These are phyloP conservation scores for Elysia chlorotica DNA, from an alignment of 1,140 invertebrate genomes.

Conservation along the genomic window DNA sequence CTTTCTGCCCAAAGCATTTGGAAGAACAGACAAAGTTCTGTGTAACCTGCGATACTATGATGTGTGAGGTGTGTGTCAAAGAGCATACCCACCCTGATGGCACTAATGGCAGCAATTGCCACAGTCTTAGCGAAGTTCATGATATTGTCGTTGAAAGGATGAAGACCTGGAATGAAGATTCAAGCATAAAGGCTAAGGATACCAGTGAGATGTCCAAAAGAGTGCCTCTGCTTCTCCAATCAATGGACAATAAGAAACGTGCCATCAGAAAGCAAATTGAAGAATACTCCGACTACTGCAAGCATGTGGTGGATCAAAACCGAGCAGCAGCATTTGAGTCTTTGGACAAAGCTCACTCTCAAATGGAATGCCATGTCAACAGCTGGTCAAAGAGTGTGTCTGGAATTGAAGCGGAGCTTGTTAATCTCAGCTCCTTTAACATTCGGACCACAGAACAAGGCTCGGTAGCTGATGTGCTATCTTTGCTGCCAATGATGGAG, in stretches of 20 bases:
- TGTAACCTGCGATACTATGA: neutral
- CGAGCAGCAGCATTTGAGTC: neutral
- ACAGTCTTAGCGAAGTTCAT: neutral
- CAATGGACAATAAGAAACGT: neutral
- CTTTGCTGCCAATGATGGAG: neutral
- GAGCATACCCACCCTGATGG: conserved; percentile 5
- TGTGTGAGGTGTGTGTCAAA: neutral
- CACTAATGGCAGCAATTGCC: neutral
- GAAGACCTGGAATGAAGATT: conserved; percentile 13
- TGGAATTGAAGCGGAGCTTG: neutral
- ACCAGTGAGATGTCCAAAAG: neutral
- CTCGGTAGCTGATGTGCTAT: neutral
- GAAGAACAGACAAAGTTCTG: conserved; percentile 1
- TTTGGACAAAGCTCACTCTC: neutral
- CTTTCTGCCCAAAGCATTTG: neutral
- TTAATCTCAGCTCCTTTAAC: neutral
- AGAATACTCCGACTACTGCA: conserved; percentile 8
- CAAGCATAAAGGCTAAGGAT: conserved; percentile 7
- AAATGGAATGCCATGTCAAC: neutral
- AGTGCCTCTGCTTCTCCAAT: neutral
- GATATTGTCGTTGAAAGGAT: conserved; percentile 12
- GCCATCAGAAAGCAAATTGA: neutral
- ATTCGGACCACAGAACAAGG: neutral
- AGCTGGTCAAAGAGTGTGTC: neutral
- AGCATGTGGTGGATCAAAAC: conserved; percentile 12